Evolutionary conservation across 2,797 vertebrate species (phyloP), one percentile per base, ranked within the genome.

Genomic region (Enteromius fasciolatus): DNA sequence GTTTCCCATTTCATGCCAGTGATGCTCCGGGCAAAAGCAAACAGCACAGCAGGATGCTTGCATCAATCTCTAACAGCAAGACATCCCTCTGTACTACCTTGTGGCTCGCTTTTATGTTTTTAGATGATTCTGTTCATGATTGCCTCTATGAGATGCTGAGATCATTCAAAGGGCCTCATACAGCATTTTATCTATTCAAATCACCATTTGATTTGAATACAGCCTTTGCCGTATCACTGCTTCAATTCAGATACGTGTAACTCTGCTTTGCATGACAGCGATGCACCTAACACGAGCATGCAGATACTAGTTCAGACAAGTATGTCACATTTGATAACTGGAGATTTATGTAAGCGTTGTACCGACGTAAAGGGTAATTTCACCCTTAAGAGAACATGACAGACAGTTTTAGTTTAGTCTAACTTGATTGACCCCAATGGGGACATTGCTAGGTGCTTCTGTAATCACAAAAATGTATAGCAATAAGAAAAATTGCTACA

Each of bases 11-110:
- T 66, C 39, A 74, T 76, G 61, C 54, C 25, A 18, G 50, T 48
- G 73, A 50, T 61, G 84, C 83, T 72, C 25, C 6, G 72, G 83
- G 87, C 52, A 36, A 85, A 91, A 88, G 74, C 83, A 87, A 92
- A 89, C 87, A 83, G 68, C 83, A 61, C 87, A 85, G 87, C 87
- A 82, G 28, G 88, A 80, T 50, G 54, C 84, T 78, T 18, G 1
- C 31, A 73, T 74, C 63, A 79, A 67, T 80, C 66, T 69, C 18
- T 75, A 46, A 9, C 59, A 28, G 57, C 50, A 28, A 46, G 64
- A 64, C 83, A 74, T 44, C 17, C 66, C 63, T 84, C 77, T 20
- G 2, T 61, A 76, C 67, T 70, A 80, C 76, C 39, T 1, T 69
- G 72, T n/a, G 28, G 46, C 41, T 41, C 41, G 64, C 52, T 74